Base-by-base conservation (phyloP, 2,113 vertebrate genomes). In the Tychaedon coryphoeus region DNA sequence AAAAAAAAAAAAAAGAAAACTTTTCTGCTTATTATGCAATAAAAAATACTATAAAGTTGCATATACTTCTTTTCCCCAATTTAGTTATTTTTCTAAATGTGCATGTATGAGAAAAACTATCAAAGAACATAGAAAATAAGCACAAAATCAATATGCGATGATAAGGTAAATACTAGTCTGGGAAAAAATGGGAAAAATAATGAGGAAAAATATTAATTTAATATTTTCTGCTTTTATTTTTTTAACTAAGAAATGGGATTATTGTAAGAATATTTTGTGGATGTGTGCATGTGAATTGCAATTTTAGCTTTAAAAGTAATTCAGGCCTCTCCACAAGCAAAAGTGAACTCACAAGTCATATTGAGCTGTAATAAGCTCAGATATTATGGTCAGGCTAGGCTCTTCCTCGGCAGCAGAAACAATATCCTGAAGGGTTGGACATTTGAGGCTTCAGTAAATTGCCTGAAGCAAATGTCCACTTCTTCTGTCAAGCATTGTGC, bases 391-490 rank as follows among this genome's bases (percentile, higher is more conserved):
- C 25, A 66, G 19, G 10, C 13, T 45, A 2, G 3, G 26, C 25
- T 86, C 18, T n/a, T 84, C 42, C 29, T 57, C 5, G 20, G 10
- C 50, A 86, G 20, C 29, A 72, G 19, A 29, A 62, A 12, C 5
- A 60, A 5, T 18, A 66, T 19, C 15, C 23, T 74, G 60, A 62
- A 84, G 11, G 3, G 1, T 1, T 54, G 23, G 23, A 15, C 6
- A 26, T 45, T 66, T 73, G 1, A 2, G 4, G 34, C n/a, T 76
- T 66, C 22, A 58, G 5, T 40, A 34, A 77, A 84, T 18, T 7
- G 8, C 7, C 53, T 0, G 0, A 8, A 86, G 13, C 6, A 73
- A n/a, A 8, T n/a, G 9, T 4, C 17, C 33, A 47, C 36, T 50
- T 65, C 11, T 77, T 77, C 25, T 71, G 12, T 14, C 28, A 18